Base-by-base conservation (phyloP, 2,113 vertebrate genomes). In the Sylvicapra grimmia region DNA sequence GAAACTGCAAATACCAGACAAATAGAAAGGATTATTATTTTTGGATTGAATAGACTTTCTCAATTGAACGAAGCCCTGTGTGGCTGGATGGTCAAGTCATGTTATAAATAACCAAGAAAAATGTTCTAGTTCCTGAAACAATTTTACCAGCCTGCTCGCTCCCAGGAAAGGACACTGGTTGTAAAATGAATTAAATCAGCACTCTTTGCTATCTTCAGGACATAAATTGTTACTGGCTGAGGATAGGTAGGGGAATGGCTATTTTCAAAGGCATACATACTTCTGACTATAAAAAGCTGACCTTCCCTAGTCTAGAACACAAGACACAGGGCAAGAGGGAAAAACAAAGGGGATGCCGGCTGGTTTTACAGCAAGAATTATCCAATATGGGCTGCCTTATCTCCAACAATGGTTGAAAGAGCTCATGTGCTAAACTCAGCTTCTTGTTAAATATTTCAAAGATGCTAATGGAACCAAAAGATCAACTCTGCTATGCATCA, bases 91-190 rank as follows among this genome's bases (percentile, higher is more conserved):
- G 89, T 94, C 96, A 96, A 94, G 97, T 96, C 96, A 87, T 88
- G 85, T 96, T 96, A 96, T 96, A 98, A 98, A 97, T 98, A 97
- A 97, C 97, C 94, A 98, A 97, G 98, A 97, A 97, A 97, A 98
- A 96, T 77, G 89, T 80, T 94, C 97, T 65, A 49, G 90, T 93
- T 97, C 97, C 89, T 68, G 83, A 96, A 97, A 94, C 79, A 96
- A 94, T 98, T 82, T 97, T 93, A 80, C 94, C 51, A 92, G 92
- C 83, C 83, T 53, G 83, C 58, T 87, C 29, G 16, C 95, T 96
- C 96, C 84, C 87, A 72, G 58, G 65, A 93, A 97, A 96, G 63
- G 93, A 89, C 80, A 36, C 58, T 88, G 90, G 91, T 83, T 93
- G 96, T 90, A 89, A 97, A 96, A 95, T 82, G 93, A 98, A 97